These are phyloP conservation scores for Conistra vaccinii DNA, from an alignment of 2,888 invertebrate genomes.

Conservation along the genomic window DNA sequence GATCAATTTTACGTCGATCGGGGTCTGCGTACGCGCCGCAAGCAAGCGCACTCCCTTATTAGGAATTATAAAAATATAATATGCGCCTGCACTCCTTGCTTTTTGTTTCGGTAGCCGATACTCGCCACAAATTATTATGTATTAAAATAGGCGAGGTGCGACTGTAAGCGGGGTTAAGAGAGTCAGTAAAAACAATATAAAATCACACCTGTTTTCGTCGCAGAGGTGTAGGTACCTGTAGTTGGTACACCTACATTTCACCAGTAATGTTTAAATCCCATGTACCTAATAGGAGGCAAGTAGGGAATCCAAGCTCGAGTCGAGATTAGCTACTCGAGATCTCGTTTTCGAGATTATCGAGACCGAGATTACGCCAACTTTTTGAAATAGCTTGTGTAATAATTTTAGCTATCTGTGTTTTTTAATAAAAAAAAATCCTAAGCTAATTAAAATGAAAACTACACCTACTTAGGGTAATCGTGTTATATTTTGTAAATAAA, in stretches of 20 bases:
- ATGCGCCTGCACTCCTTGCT: conserved; percentile 68
- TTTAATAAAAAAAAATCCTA: not conserved
- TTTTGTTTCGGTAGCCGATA: conserved; percentile 79
- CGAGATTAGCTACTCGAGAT: too few relatives aligned
- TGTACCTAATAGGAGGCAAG: too few relatives aligned
- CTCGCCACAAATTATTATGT: conserved; percentile 79
- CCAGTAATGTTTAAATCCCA: not conserved
- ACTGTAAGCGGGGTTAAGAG: conserved; percentile 51
- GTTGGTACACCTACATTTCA: not conserved
- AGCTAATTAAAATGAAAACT: not conserved
- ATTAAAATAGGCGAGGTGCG: conserved; percentile 61
- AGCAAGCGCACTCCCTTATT: conserved; percentile 78
- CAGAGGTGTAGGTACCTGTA: too few relatives aligned
- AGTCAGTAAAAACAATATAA: not conserved
- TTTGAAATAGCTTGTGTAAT: too few relatives aligned
- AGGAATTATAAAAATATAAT: conserved; percentile 87
- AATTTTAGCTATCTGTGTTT: too few relatives aligned
- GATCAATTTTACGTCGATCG: conserved; percentile 55
- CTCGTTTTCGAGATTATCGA: not conserved
- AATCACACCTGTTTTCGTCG: not conserved
- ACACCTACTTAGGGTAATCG: not conserved
- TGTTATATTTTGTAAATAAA: not conserved
- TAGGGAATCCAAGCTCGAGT: too few relatives aligned
- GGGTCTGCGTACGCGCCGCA: conserved; percentile 55
- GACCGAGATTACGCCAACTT: not conserved